Percentiles rank a stretch among this genome's conserved stretches.
Evolutionary conservation across 2,888 invertebrate species (phyloP).

Genomic region (Tiliacea aurago): DNA sequence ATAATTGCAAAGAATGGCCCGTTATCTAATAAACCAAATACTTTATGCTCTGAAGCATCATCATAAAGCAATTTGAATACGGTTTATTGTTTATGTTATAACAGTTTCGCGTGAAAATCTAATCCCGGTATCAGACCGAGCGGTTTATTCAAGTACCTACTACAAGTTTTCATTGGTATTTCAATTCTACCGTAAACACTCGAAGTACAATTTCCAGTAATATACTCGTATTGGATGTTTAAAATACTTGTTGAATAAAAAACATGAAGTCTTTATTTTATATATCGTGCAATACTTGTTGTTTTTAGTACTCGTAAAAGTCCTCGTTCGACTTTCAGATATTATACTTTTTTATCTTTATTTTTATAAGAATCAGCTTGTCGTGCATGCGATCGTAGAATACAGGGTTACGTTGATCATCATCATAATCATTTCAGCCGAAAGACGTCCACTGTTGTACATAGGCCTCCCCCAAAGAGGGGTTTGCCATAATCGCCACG

Average conservation of each 20-base stretch:
- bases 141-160: constrained; percentile 11
- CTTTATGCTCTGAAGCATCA: constrained; percentile 3
- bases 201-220: not conserved
- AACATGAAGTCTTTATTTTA: constrained; percentile 33
- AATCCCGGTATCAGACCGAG: constrained; percentile 8
- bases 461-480: too few species aligned
- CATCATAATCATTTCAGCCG: too few species aligned
- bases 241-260: constrained; percentile 38
- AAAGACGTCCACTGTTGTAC: too few species aligned
- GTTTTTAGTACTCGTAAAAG: constrained; percentile 21
- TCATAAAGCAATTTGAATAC: constrained; percentile 12
- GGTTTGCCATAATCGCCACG: too few species aligned
- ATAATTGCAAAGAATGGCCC: not conserved
- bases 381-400: not conserved
- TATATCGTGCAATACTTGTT: constrained; percentile 13
- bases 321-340: constrained; percentile 1
- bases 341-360: not conserved
- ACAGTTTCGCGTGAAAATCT: constrained; percentile 17
- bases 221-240: constrained; percentile 20
- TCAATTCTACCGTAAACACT: constrained; percentile 21
- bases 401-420: too few species aligned
- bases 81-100: constrained; percentile 33
- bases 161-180: constrained; percentile 9
- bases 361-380: constrained; percentile 2
- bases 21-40: not conserved